Percentiles rank a stretch among this genome's conserved stretches.
Conservation (phyloP, 1,140 invertebrate genomes). For the Mesaphorura yosii region DNA sequence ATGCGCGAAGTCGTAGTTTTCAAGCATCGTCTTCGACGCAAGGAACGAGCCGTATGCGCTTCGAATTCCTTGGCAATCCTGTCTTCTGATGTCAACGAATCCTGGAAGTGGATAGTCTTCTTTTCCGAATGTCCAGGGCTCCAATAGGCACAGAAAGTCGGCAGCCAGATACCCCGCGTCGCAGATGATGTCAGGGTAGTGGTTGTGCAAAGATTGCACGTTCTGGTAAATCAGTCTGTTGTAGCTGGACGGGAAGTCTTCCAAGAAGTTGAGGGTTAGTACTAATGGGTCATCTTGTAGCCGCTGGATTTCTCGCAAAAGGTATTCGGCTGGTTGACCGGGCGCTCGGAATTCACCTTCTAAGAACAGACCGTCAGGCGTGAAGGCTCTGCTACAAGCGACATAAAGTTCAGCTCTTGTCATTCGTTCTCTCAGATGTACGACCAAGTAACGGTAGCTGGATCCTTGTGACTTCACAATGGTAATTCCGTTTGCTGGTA, state of each 20-base stretch:
- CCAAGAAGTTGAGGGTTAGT: neutral
- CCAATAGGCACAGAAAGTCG: neutral
- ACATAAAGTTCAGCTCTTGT: conserved; percentile 2
- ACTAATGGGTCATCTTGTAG: neutral
- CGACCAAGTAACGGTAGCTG: neutral
- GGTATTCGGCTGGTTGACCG: neutral
- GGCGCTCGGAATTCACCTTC: conserved; percentile 10
- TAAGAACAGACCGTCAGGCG: neutral
- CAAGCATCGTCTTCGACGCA: neutral
- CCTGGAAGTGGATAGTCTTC: neutral
- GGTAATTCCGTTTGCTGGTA: neutral
- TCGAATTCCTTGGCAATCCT: neutral
- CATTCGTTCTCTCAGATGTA: neutral
- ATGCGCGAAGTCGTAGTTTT: neutral
- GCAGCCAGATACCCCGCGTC: neutral
- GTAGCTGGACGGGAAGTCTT: neutral
- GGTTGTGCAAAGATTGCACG: neutral
- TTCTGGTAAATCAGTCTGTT: neutral
- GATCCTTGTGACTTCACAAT: neutral
- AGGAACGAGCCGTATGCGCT: neutral
- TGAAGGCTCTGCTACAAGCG: conserved; percentile 6
- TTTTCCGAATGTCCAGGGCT: neutral
- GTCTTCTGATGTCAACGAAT: neutral
- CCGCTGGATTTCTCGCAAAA: neutral
- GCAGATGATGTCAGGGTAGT: neutral